Base-by-base conservation (phyloP, 2,888 invertebrate species). In the Hoplodrina ambigua region DNA sequence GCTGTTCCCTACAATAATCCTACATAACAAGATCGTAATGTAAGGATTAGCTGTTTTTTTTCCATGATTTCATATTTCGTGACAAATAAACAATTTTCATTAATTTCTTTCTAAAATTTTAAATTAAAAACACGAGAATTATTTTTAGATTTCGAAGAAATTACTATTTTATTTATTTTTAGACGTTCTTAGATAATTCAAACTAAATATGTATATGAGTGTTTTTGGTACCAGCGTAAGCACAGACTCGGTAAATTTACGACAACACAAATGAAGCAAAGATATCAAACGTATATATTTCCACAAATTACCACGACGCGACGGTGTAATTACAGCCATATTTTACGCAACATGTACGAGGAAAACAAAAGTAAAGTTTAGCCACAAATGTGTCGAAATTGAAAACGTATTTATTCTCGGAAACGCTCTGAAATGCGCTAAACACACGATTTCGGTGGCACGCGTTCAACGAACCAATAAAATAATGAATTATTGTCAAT, bases 331-430 rank as follows among this genome's bases (percentile, higher is more conserved):
- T 73, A 69, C 56, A 78, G 77, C 80, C 75, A 73, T 49, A 59
- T 70, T 88, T 90, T 89, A 89, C 88, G 90, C 88, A 91, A 89
- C 72, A 81, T 75, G 72, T 90, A 88, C 88, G 78, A 67, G 83
- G 90, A 90, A 91, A 87, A 86, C 83, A 83, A 80, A 79, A 81
- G 80, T 76, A 62, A 80, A 71, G 72, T 81, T 83, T 80, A 83
- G 77, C 82, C 76, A 85, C 80, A 64, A 85, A 85, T 73, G 76
- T 88, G 84, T 85, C 87, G 89, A 90, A 89, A 90, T 87, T 84
- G 74, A 85, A 87, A 85, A 86, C 86, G 83, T 84, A 78, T 65
- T 72, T 69, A 69, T 92, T 87, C 90, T 86, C 56, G 82, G 92
- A 88, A 92, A 75, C 77, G 70, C 80, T 88, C 86, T 85, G 87